phyloP scores from a whole-genome alignment of 2,888 invertebrate species.

The Onchidella celtica region DNA sequence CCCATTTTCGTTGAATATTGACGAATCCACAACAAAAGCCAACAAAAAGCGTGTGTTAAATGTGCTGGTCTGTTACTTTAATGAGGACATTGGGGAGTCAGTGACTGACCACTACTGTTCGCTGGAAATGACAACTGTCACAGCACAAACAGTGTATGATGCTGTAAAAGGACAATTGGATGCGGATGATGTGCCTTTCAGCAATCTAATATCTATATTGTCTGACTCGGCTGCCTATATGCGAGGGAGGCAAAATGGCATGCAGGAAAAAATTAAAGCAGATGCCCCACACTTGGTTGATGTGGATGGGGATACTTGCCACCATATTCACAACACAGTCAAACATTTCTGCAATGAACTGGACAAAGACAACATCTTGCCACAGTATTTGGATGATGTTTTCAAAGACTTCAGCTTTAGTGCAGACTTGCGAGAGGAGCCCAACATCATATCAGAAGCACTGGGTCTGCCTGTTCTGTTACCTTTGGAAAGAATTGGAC shows the following conservation, averaged over 20 bases:
- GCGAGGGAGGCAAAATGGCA: neutral
- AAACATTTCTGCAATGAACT: neutral
- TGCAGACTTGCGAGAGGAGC: constrained; percentile 7
- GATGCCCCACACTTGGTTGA: constrained; percentile 8
- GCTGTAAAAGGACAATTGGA: neutral
- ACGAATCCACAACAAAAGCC: constrained; percentile 12
- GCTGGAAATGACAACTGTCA: constrained; percentile 1
- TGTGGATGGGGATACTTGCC: constrained; percentile 2
- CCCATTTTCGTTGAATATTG: constrained; percentile 5
- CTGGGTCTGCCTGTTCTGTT: no score
- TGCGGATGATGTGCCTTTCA: neutral
- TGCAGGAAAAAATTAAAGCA: constrained; percentile 1
- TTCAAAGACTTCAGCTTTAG: neutral
- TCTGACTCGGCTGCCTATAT: constrained; percentile 19
- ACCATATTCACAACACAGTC: neutral
- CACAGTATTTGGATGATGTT: neutral
- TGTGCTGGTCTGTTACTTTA: neutral
- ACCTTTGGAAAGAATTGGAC: neutral
- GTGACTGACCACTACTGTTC: constrained; percentile 8
- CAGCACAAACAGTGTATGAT: neutral
- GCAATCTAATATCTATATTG: neutral
- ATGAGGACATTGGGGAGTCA: neutral
- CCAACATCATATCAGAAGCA: neutral
- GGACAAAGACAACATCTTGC: neutral
- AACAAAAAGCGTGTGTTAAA: neutral